Percentiles rank a stretch among this genome's conserved stretches.
Conservation (phyloP, 1,140 invertebrate genomes). For the Lepidurus arcticus region DNA sequence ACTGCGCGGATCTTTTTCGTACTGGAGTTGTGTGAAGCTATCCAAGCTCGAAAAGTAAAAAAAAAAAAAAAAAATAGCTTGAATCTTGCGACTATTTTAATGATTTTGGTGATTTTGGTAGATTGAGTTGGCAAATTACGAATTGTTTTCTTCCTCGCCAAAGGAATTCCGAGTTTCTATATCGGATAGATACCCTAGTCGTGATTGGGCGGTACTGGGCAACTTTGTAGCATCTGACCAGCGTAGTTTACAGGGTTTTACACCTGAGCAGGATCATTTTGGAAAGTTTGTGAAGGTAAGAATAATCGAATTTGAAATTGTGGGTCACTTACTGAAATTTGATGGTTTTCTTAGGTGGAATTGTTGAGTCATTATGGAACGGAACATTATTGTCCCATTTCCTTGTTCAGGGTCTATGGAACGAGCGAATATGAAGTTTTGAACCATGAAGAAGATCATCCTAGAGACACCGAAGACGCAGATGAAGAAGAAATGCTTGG, state of each 20-base stretch:
- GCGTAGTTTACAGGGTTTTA: slow-evolving; percentile 80
- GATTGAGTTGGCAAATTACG: slow-evolving; percentile 94
- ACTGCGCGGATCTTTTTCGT: slow-evolving; percentile 80
- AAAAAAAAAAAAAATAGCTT: slow-evolving; percentile 25
- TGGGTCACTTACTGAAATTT: slow-evolving; percentile 25
- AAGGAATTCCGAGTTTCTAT: slow-evolving; percentile 80
- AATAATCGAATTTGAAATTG: slow-evolving; percentile 15
- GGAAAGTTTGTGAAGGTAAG: slow-evolving; percentile 76
- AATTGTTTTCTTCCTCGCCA: slow-evolving; percentile 94
- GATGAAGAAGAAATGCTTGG: slow-evolving; percentile 37
- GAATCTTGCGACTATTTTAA: background rate
- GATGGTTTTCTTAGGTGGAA: slow-evolving; percentile 55
- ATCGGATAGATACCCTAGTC: slow-evolving; percentile 81
- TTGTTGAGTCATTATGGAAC: slow-evolving; percentile 87
- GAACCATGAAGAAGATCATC: slow-evolving; percentile 40
- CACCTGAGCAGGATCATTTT: slow-evolving; percentile 69
- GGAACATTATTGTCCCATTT: slow-evolving; percentile 96
- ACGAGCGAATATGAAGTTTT: slow-evolving; percentile 81
- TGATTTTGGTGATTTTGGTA: slow-evolving; percentile 42
- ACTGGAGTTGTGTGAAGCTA: slow-evolving; percentile 93
- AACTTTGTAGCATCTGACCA: slow-evolving; percentile 81
- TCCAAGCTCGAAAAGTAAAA: slow-evolving; percentile 74
- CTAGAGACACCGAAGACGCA: slow-evolving; percentile 27
- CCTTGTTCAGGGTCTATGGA: slow-evolving; percentile 82
- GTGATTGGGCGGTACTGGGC: slow-evolving; percentile 86